A percentile compares a stretch with the other conserved stretches of the same genome.
These are phyloP conservation scores for Druceiella hillmani DNA, from an alignment of 2,888 invertebrate species.

Conservation along the genomic window DNA sequence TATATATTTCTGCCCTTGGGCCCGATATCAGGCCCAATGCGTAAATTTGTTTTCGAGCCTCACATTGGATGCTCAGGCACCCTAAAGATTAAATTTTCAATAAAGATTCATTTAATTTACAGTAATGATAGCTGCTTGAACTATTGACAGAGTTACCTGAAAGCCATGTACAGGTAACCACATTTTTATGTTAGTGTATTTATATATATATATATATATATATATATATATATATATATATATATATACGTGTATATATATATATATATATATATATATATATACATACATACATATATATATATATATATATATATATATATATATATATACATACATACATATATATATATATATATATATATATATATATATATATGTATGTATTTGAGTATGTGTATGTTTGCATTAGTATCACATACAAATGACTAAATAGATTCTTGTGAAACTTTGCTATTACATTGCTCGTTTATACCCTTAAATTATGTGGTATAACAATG, in stretches of 20 bases:
- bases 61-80: no score
- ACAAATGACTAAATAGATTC: background rate
- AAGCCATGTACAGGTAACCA: background rate
- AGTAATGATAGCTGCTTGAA: no score
- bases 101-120: no score
- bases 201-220: slow-evolving; percentile 1
- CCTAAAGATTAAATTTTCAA: no score
- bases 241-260: background rate
- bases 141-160: no score
- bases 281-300: background rate
- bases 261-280: slow-evolving; percentile 1
- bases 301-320: slow-evolving; percentile 1
- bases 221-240: slow-evolving; percentile 1
- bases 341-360: background rate
- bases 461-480: no score
- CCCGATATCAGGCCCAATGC: no score
- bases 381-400: background rate
- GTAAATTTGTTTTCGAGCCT: no score
- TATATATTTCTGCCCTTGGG: no score
- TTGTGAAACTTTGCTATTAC: no score
- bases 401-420: background rate
- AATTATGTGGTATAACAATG: no score
- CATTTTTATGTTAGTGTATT: background rate
- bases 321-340: background rate
- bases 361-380: background rate